These are phyloP conservation scores for Bombus sylvicola DNA, from an alignment of 1,140 invertebrate species.

Conservation along the genomic window DNA sequence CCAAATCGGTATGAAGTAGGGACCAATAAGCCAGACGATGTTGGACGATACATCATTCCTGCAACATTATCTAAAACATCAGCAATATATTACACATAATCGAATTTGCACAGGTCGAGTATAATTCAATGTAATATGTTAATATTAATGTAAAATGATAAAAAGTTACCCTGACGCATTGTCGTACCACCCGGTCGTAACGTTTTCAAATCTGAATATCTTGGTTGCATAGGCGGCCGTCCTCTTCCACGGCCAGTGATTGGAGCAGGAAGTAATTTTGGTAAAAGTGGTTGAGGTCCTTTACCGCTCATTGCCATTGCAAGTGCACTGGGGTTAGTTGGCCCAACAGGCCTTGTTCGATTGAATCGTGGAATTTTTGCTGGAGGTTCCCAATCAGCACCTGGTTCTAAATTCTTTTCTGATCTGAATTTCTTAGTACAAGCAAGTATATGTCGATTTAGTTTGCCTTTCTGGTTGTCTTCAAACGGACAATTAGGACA, in stretches of 20 bases:
- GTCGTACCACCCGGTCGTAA: conserved; percentile 75
- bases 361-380: conserved; percentile 93
- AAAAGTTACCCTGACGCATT: conserved; percentile 74
- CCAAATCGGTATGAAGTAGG: conserved; percentile 85
- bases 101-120: not conserved
- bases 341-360: conserved; percentile 82
- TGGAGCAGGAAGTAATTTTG: conserved; percentile 82
- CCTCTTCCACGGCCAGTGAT: conserved; percentile 78
- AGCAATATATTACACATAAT: conserved; percentile 26
- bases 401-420: conserved; percentile 92
- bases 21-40: conserved; percentile 83
- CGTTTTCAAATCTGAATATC: conserved; percentile 78
- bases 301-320: conserved; percentile 79
- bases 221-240: conserved; percentile 80
- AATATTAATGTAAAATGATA: not conserved
- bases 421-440: conserved; percentile 96
- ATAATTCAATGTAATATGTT: not conserved
- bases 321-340: conserved; percentile 77
- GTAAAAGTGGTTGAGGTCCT: conserved; percentile 83
- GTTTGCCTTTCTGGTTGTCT: conserved; percentile 96
- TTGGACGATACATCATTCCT: conserved; percentile 85
- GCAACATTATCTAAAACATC: conserved; percentile 76
- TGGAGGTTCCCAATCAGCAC: conserved; percentile 94
- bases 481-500: conserved; percentile 97
- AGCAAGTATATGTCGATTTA: conserved; percentile 93